Percentiles rank a stretch among this genome's conserved stretches.
Evolutionary conservation across 1,140 invertebrate species (phyloP).

Genomic region (Meloidogyne chitwoodi): DNA sequence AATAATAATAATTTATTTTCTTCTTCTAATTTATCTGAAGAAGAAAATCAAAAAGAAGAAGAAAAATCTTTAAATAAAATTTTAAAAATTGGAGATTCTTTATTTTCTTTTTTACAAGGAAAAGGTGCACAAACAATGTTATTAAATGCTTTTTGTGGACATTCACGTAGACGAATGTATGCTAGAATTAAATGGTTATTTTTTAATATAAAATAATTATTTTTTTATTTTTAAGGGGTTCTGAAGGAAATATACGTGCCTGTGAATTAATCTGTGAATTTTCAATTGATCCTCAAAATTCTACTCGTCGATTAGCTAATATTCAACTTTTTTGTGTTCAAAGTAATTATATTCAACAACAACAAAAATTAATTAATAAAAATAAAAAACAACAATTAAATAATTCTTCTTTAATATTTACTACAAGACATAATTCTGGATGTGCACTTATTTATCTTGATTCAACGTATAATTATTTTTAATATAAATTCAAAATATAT

Average conservation of each 20-base stretch:
- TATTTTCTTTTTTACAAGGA: slow-evolving; percentile 35
- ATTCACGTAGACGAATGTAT: slow-evolving; percentile 47
- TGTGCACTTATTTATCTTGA: slow-evolving; percentile 48
- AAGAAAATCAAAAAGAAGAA: not conserved
- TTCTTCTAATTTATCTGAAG: not conserved
- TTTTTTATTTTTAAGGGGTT: not conserved
- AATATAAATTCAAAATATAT: too few relatives aligned
- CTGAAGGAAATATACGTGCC: slow-evolving; percentile 13
- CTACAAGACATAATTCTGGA: slow-evolving; percentile 45
- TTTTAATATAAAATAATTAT: not conserved
- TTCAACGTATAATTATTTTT: slow-evolving; percentile 51
- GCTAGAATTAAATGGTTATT: slow-evolving; percentile 47
- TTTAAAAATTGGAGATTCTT: slow-evolving; percentile 20
- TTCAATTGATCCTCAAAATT: slow-evolving; percentile 12
- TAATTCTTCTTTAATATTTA: slow-evolving; percentile 27
- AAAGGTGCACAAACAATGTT: slow-evolving; percentile 48
- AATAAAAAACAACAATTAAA: slow-evolving; percentile 13
- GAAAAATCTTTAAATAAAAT: not conserved
- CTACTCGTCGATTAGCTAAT: slow-evolving; percentile 27
- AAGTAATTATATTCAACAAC: slow-evolving; percentile 9
- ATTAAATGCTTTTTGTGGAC: slow-evolving; percentile 49
- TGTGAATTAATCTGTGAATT: slow-evolving; percentile 41
- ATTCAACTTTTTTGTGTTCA: slow-evolving; percentile 39
- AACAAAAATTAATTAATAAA: not conserved
- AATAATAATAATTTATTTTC: not conserved